Base-by-base conservation (phyloP, 2,888 invertebrate genomes). In the Resseliella maxima region DNA sequence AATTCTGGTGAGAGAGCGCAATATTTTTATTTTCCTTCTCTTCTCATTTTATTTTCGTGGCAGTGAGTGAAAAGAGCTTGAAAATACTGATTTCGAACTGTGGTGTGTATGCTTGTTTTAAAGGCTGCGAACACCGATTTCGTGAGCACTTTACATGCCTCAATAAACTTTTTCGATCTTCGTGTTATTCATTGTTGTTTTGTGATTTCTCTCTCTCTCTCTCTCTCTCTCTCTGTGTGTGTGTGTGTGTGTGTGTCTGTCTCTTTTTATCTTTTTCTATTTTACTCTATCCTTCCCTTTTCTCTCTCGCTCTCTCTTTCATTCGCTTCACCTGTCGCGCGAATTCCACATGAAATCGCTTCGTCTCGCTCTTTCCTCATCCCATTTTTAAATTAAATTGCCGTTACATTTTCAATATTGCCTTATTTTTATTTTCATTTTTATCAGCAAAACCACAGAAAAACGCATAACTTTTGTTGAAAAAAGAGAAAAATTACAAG, bases 71-170 rank as follows among this genome's bases (percentile, higher is more conserved):
- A 31, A 15, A 31, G 31, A 31, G 31, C 31, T 72, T 35, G 31
- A 27, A 72, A 72, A 24, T 72, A 15, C 72, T 35, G 72, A 72
- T 72, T 59, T 31, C 72, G 35, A 31, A n/a, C n/a, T n/a, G n/a
- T 72, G 59, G 59, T 81, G 81, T 81, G 36, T 36, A 21, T 81
- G 83, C 21, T 38, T 83, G 83, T 38, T 83, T 83, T 38, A 38
- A 83, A 83, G 36, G 38, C 38, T 83, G 41, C 24, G 24, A 83
- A 83, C 83, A 83, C 38, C 83, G 38, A 83, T 83, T 83, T 83
- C 83, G 83, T 83, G 83, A 83, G 83, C n/a, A 83, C 38, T 83
- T 83, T 83, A 83, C 83, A 38, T 83, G 83, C 83, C 41, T 83
- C 21, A 38, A 10, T 24, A 36, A 83, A 36, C 38, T 38, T 36